A percentile compares a stretch with the other conserved stretches of the same genome.
These are phyloP conservation scores for Eristalinus aeneus DNA, from an alignment of 2,888 invertebrate genomes.

Conservation along the genomic window DNA sequence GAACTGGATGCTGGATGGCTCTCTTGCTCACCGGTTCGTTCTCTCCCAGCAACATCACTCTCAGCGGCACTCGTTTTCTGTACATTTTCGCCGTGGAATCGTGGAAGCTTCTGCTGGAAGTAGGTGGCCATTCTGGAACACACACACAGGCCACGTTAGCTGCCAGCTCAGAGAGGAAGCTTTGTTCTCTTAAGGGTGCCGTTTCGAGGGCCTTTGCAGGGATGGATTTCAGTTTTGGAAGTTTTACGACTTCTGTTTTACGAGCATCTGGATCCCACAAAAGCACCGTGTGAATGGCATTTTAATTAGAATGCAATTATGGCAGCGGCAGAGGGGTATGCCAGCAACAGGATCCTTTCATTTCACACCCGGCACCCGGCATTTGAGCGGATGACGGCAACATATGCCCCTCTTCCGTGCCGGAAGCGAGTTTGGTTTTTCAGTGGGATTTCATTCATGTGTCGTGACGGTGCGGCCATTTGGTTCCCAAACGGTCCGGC, in stretches of 20 bases:
- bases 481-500: no score
- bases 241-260: background rate
- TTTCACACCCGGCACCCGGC: background rate
- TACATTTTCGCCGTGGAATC: slow-evolving; percentile 28
- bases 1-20: slow-evolving; percentile 23
- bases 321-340: background rate
- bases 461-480: no score
- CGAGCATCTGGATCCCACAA: background rate
- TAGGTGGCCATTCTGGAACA: slow-evolving; percentile 10
- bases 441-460: no score
- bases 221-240: background rate
- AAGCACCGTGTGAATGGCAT: background rate
- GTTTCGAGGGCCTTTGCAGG: background rate
- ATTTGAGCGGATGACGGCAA: no score
- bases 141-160: background rate
- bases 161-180: background rate
- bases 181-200: slow-evolving; percentile 20
- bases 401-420: no score
- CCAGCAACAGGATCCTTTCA: background rate
- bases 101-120: slow-evolving; percentile 28
- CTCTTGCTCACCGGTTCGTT: background rate
- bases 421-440: no score
- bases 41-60: background rate
- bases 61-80: background rate
- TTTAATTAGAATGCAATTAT: slow-evolving; percentile 1